Conservation (phyloP, 2,113 vertebrate species). For the Callithrix jacchus region DNA sequence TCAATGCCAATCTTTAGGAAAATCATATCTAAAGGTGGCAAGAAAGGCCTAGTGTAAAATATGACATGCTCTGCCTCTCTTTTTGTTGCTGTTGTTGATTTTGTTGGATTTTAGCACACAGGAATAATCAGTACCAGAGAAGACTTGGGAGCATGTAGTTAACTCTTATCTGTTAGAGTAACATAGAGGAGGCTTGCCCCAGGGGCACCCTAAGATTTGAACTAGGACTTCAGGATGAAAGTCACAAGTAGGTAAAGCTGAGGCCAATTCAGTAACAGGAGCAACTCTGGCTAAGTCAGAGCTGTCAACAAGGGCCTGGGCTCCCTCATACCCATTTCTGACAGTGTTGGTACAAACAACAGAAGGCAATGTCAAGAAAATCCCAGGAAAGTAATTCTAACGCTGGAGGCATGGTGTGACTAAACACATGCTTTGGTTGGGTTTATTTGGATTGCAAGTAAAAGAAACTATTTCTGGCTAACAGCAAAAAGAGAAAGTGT, state of each 20-base stretch:
- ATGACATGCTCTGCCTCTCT: neutral
- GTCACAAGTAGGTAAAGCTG: neutral
- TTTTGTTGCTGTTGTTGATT: neutral
- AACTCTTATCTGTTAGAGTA: neutral
- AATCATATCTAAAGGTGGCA: neutral
- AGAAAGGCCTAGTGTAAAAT: neutral
- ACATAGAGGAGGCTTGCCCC: neutral
- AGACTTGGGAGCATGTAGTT: neutral
- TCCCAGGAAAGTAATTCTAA: constrained; percentile 7
- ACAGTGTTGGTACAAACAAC: neutral
- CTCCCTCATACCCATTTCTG: neutral
- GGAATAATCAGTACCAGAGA: neutral
- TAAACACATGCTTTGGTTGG: neutral
- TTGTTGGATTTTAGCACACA: neutral
- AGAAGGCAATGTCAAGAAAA: neutral
- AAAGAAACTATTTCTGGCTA: constrained; percentile 19
- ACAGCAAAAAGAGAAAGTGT: neutral
- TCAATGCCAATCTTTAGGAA: neutral
- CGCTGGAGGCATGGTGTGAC: neutral
- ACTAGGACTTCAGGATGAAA: neutral
- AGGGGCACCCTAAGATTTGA: neutral
- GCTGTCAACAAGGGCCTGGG: neutral
- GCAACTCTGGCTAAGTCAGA: neutral
- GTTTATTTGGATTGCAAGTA: constrained; percentile 22
- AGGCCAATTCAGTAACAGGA: neutral